Conservation (phyloP, 2,113 vertebrate species). For the Pyxicephalus adspersus region DNA sequence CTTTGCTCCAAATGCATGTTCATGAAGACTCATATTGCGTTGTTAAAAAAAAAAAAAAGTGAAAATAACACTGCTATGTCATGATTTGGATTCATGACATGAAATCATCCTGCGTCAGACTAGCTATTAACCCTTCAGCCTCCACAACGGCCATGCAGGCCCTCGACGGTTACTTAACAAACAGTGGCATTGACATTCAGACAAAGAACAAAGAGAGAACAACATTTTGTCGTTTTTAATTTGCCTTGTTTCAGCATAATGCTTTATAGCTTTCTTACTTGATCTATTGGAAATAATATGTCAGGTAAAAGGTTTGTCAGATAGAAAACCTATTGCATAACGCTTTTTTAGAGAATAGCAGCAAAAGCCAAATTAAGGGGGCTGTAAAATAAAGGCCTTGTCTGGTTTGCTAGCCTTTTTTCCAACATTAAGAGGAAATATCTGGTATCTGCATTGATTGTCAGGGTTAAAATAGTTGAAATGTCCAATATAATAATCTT, state of each 20-base stretch:
- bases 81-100: conserved; percentile 33
- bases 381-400: conserved; percentile 38
- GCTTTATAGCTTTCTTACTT: not conserved
- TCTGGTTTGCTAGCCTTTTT: conserved; percentile 2
- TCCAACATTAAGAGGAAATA: not conserved
- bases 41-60: not conserved
- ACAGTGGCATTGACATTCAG: not conserved
- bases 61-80: conserved; percentile 41
- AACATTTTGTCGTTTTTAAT: not conserved
- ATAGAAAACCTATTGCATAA: not conserved
- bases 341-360: not conserved
- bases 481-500: not conserved
- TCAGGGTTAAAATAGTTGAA: not conserved
- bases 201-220: not conserved
- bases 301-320: not conserved
- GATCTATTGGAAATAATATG: not conserved
- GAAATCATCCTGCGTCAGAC: conserved; percentile 20
- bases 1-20: conserved; percentile 23
- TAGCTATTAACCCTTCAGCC: conserved; percentile 23
- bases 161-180: not conserved
- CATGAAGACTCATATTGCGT: conserved; percentile 14
- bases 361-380: conserved; percentile 5
- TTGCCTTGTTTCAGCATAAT: not conserved
- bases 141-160: conserved; percentile 32
- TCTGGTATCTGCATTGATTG: not conserved